Conservation (phyloP, 2,888 invertebrate genomes). For the Boloria selene region DNA sequence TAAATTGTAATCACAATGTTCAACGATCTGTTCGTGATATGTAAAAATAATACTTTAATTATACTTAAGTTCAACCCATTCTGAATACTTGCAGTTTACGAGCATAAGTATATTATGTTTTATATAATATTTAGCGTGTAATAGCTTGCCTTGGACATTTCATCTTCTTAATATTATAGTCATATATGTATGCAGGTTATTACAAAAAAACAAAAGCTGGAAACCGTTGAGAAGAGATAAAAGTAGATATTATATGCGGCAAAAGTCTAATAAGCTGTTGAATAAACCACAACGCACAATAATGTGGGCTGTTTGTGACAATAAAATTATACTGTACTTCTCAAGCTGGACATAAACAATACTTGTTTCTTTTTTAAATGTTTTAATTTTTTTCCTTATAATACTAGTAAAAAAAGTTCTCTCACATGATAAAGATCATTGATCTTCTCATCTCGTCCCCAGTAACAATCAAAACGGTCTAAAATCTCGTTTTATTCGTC, state of each 20-base stretch:
- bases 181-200: conserved; percentile 8
- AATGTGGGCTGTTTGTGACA: conserved; percentile 16
- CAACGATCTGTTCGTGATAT: conserved; percentile 22
- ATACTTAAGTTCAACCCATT: conserved; percentile 17
- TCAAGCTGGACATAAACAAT: neutral
- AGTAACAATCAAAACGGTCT: conserved; percentile 17
- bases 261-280: conserved; percentile 10
- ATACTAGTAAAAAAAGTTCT: neutral
- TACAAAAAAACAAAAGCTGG: neutral
- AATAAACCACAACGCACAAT: conserved; percentile 4
- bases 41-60: conserved; percentile 20
- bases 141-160: conserved; percentile 16
- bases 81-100: conserved; percentile 20
- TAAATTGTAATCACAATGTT: conserved; percentile 17
- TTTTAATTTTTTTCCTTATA: neutral
- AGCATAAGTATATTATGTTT: conserved; percentile 22
- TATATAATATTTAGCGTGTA: conserved; percentile 25
- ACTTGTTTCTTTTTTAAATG: neutral
- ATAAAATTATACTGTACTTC: conserved; percentile 12
- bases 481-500: conserved; percentile 23
- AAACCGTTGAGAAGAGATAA: conserved; percentile 17
- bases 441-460: conserved; percentile 10
- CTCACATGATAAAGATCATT: conserved; percentile 11
- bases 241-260: conserved; percentile 9
- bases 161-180: conserved; percentile 10